Conservation (phyloP, 30 jellyfish, hydroid and myxozoan genomes). For the Turritopsis rubra region DNA sequence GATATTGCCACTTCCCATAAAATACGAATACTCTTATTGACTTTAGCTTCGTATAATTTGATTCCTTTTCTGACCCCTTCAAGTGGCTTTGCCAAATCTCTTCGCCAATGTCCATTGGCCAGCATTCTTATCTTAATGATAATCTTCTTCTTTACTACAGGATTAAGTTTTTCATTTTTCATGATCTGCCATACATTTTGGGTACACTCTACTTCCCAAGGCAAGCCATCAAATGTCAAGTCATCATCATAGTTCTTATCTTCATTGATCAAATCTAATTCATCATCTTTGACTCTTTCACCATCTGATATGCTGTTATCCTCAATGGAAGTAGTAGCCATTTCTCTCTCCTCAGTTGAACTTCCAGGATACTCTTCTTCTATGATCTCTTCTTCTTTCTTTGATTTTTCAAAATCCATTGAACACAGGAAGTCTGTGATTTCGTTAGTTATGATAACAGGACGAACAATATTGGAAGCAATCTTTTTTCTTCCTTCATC, state of each 20-base stretch:
- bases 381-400: neutral
- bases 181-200: slow-evolving; percentile 53
- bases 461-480: neutral
- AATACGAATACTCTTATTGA: slow-evolving; percentile 46
- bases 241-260: neutral
- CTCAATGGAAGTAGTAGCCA: neutral
- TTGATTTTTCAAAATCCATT: neutral
- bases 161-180: slow-evolving; percentile 31
- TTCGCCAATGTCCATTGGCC: slow-evolving; percentile 68
- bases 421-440: neutral
- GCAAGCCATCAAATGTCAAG: slow-evolving; percentile 40
- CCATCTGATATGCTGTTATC: neutral
- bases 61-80: slow-evolving; percentile 40
- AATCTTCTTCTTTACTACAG: slow-evolving; percentile 26
- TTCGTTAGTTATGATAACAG: neutral
- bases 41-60: slow-evolving; percentile 45
- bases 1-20: slow-evolving; percentile 78
- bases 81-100: slow-evolving; percentile 31
- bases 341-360: neutral
- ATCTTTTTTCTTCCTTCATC: neutral
- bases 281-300: slow-evolving; percentile 16
- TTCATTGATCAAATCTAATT: neutral
- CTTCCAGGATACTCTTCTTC: neutral
- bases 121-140: slow-evolving; percentile 36
- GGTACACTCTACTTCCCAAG: slow-evolving; percentile 85